Base-by-base conservation (phyloP, 2,888 invertebrate genomes). In the Scaptomyza flava region DNA sequence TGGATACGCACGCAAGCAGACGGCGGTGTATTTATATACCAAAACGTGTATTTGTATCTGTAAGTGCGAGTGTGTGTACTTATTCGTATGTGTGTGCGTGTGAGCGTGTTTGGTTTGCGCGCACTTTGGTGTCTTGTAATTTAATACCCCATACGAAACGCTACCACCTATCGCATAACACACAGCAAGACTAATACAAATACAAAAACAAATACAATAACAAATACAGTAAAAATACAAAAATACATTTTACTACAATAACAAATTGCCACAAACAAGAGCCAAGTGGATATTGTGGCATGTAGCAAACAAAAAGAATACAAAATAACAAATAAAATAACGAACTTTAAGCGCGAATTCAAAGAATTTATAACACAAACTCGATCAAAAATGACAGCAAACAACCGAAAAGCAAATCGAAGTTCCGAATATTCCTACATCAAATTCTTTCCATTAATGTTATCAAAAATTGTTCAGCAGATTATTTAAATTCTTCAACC, bases 51-150 rank as follows among this genome's bases (percentile, higher is more conserved):
- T 43, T 59, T 57, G 51, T 59, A 54, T 43, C 17, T 42, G 48
- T 64, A n/a, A 33, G 12, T 31, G n/a, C n/a, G n/a, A 33, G 30
- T 41, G 38, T 51, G 45, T 43, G 27, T 27, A 27, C 27, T 27
- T 27, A 27, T 27, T 6, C 34, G 38, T 48, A 38, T 43, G 11
- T 45, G 20, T 48, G 47, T 72, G 59, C 53, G 20, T 68, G 79
- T 68, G 77, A 68, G 79, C 78, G 79, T 80, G 78, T 85, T 81
- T 68, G 79, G 80, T 85, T 82, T 76, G 82, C 84, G 81, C 87
- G 81, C 85, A 84, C 84, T 84, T 89, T 89, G 84, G 89, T 89
- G 89, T 89, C 82, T 89, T 87, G 89, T 89, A 89, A 89, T 87
- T 90, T 71, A 90, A 90, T 90, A 90, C 90, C 89, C 78, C 70